Percentiles rank a stretch among this genome's conserved stretches.
phyloP scores from a whole-genome alignment of 2,888 invertebrate genomes.

The Pollenia amentaria region DNA sequence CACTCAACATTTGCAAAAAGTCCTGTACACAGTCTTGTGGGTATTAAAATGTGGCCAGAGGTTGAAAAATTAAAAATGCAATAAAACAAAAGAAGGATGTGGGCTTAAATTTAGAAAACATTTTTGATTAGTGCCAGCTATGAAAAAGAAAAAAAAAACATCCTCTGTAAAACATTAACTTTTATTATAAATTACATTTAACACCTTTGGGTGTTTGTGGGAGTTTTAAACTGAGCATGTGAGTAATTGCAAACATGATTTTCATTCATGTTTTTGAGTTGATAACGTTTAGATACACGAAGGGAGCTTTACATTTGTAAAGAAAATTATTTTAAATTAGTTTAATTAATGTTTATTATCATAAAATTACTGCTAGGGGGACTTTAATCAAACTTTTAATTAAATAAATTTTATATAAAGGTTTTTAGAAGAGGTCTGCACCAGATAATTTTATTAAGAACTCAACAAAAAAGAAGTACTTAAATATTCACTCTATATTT shows the following conservation, averaged over 20 bases:
- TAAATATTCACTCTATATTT: no score
- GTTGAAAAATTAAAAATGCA: neutral
- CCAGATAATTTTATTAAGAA: no score
- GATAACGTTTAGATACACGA: neutral
- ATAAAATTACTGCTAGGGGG: no score
- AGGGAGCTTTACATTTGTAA: neutral
- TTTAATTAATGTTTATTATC: neutral
- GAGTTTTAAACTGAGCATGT: neutral
- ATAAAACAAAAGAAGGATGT: neutral
- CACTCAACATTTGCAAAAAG: neutral
- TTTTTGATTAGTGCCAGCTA: neutral
- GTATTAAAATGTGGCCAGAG: neutral
- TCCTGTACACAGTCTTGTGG: neutral
- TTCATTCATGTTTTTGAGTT: neutral
- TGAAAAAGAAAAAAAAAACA: no score
- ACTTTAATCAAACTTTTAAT: no score
- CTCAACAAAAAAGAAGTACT: no score
- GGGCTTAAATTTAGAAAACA: neutral
- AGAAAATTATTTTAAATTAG: neutral
- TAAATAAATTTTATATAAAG: no score
- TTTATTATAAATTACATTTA: constrained; percentile 37
- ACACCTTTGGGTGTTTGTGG: constrained; percentile 7
- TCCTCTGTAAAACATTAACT: neutral
- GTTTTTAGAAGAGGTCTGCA: no score
- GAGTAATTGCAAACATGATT: neutral